phyloP scores from a whole-genome alignment of 2,113 vertebrate genomes.

The Pampusana beccarii region DNA sequence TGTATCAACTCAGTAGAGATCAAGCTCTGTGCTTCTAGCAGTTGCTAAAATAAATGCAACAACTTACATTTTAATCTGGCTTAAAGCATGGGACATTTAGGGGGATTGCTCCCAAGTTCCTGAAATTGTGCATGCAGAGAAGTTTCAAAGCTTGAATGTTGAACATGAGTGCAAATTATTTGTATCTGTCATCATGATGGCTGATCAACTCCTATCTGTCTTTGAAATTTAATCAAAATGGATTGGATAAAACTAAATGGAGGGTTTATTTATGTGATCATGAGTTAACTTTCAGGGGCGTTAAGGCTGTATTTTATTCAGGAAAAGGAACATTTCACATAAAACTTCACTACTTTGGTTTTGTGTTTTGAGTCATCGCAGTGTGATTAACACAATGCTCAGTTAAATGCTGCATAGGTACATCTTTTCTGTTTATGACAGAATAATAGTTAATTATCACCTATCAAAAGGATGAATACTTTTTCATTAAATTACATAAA shows the following conservation, averaged over 20 bases:
- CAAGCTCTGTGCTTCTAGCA: not conserved
- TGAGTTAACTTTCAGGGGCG: conserved; percentile 24
- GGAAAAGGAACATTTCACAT: conserved; percentile 44
- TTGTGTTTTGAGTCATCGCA: conserved; percentile 70
- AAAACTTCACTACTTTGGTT: conserved; percentile 57
- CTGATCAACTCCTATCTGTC: not conserved
- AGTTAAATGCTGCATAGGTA: conserved; percentile 61
- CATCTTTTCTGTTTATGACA: conserved; percentile 77
- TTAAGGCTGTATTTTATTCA: conserved; percentile 23
- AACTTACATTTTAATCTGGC: not conserved
- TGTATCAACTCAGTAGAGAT: not conserved
- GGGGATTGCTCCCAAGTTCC: not conserved
- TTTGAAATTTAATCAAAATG: not conserved
- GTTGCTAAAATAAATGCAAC: not conserved
- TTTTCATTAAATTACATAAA: conserved; percentile 75
- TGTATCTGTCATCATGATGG: not conserved
- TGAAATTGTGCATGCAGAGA: not conserved
- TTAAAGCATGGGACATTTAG: not conserved
- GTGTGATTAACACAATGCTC: conserved; percentile 71
- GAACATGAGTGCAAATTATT: not conserved
- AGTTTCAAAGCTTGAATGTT: not conserved
- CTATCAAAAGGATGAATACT: conserved; percentile 71
- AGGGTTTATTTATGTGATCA: conserved; percentile 28
- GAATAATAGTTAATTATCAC: conserved; percentile 74
- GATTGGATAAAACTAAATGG: not conserved